A percentile compares a stretch with the other conserved stretches of the same genome.
These are phyloP conservation scores for Anguilla marmorata DNA, from an alignment of 2,797 vertebrate genomes.

Conservation along the genomic window DNA sequence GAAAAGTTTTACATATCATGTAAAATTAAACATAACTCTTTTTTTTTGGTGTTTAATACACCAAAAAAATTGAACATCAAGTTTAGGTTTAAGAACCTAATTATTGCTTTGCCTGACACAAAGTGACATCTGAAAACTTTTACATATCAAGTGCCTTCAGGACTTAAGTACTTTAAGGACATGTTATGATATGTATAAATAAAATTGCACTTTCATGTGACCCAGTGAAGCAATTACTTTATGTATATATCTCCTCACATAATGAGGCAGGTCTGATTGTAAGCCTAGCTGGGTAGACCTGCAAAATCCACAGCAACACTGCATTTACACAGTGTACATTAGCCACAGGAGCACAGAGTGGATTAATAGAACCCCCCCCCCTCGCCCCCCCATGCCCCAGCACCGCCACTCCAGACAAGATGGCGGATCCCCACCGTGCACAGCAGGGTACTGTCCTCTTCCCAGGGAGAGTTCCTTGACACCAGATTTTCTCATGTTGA, in stretches of 20 bases:
- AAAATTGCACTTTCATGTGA: conserved; percentile 34
- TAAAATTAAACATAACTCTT: neutral
- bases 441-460: neutral
- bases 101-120: conserved; percentile 44
- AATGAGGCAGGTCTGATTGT: conserved; percentile 42
- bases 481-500: neutral
- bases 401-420: conserved; percentile 27
- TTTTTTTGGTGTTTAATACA: too few relatives aligned
- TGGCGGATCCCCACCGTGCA: conserved; percentile 16
- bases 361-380: conserved; percentile 45
- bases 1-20: conserved; percentile 44
- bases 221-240: conserved; percentile 53
- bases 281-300: conserved; percentile 45
- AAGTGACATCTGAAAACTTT: conserved; percentile 42
- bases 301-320: neutral
- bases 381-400: neutral
- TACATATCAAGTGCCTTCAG: conserved; percentile 38
- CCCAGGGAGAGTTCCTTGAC: neutral
- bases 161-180: conserved; percentile 41
- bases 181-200: conserved; percentile 37
- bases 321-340: conserved; percentile 41
- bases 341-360: conserved; percentile 39
- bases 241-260: conserved; percentile 45
- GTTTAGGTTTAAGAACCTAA: conserved; percentile 43
- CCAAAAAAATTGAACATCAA: neutral